Evolutionary conservation across 2,888 invertebrate species (phyloP).

Genomic region (Drosophila putrida): DNA sequence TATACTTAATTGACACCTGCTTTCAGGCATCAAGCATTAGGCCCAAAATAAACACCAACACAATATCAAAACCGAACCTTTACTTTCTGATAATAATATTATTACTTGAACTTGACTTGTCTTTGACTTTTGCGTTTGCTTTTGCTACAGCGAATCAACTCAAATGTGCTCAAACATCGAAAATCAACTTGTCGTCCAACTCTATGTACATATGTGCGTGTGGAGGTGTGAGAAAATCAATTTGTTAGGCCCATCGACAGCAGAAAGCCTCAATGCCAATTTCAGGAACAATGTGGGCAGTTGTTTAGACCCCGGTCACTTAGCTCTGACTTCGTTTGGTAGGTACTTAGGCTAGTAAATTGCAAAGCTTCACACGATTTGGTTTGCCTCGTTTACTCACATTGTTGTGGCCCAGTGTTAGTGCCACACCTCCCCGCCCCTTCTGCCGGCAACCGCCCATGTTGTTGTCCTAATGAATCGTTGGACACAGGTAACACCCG

Average conservation of each 20-base stretch:
- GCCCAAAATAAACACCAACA: conserved; percentile 36
- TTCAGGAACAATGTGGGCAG: conserved; percentile 33
- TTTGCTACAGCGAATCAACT: conserved; percentile 34
- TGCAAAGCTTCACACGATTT: conserved; percentile 68
- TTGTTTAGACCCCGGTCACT: conserved; percentile 46
- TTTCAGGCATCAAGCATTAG: conserved; percentile 18
- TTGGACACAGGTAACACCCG: conserved; percentile 38
- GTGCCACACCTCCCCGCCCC: not conserved
- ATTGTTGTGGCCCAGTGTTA: conserved; percentile 40
- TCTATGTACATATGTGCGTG: not conserved
- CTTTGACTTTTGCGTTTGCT: conserved; percentile 8
- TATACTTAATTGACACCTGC: conserved; percentile 73
- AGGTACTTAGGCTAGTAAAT: conserved; percentile 70
- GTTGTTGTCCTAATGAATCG: conserved; percentile 53
- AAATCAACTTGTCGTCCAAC: conserved; percentile 62
- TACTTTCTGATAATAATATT: conserved; percentile 60
- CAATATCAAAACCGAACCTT: conserved; percentile 39
- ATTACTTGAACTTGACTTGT: conserved; percentile 55
- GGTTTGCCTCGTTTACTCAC: conserved; percentile 58
- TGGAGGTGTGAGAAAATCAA: conserved; percentile 72
- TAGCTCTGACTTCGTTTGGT: conserved; percentile 14
- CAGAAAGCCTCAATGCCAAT: conserved; percentile 31
- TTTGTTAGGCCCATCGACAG: conserved; percentile 56
- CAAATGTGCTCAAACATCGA: conserved; percentile 35
- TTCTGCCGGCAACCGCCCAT: not conserved